These are phyloP conservation scores for Pogonognathellus flavescens DNA, from an alignment of 1,140 invertebrate genomes.

Conservation along the genomic window DNA sequence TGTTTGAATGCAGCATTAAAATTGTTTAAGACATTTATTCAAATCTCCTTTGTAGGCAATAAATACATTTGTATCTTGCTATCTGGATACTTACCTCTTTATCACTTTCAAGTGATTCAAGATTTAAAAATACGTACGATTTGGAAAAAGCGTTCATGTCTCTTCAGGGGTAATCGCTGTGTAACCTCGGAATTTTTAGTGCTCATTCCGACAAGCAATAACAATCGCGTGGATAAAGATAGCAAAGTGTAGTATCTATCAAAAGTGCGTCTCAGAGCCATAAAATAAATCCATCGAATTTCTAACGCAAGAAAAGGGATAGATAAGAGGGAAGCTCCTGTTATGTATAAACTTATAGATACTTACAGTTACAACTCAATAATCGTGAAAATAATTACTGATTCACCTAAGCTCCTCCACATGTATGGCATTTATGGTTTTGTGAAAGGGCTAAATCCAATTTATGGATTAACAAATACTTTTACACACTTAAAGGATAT, in stretches of 20 bases:
- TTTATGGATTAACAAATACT: slow-evolving; percentile 42
- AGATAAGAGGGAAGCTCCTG: not conserved
- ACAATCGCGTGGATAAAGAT: not conserved
- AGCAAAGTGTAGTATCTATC: slow-evolving; percentile 6
- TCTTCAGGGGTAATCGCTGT: no score
- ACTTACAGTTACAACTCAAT: not conserved
- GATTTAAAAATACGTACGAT: no score
- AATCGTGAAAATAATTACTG: slow-evolving; percentile 14
- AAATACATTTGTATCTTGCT: no score
- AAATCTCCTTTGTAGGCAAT: no score
- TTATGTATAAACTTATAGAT: not conserved
- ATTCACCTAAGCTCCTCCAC: not conserved
- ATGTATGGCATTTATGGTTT: slow-evolving; percentile 14
- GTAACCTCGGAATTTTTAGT: slow-evolving; percentile 1
- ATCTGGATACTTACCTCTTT: no score
- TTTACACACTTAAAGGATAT: not conserved
- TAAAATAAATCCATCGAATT: slow-evolving; percentile 42
- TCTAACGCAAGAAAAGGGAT: slow-evolving; percentile 7
- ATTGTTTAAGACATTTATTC: no score
- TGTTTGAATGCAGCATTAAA: no score
- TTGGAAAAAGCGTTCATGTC: no score
- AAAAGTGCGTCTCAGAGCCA: not conserved
- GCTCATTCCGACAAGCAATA: slow-evolving; percentile 18
- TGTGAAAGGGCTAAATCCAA: slow-evolving; percentile 15
- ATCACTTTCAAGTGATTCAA: no score